Evolutionary conservation across 2,113 vertebrate genomes (phyloP).

Genomic region (Gasterosteus nipponicus): DNA sequence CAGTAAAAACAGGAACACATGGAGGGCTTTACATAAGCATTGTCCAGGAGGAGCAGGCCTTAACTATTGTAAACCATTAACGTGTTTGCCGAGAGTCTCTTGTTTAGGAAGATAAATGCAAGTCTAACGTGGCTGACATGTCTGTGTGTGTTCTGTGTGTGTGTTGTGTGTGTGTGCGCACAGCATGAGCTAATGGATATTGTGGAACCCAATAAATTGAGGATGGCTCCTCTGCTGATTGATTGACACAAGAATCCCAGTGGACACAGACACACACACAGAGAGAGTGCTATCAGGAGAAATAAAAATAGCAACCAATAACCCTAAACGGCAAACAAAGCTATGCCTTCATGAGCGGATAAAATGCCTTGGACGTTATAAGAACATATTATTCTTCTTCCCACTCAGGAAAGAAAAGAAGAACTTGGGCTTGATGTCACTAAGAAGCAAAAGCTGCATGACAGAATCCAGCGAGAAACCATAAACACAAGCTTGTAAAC

Average conservation of each 20-base stretch:
- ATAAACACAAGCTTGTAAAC: too few relatives aligned
- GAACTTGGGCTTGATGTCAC: background rate
- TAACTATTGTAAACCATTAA: constrained; percentile 65
- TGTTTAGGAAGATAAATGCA: constrained; percentile 75
- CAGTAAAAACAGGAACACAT: background rate
- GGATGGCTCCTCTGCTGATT: constrained; percentile 82
- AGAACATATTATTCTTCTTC: constrained; percentile 7
- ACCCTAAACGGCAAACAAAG: constrained; percentile 23
- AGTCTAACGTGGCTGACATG: constrained; percentile 75
- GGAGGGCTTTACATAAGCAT: background rate
- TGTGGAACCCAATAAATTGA: constrained; percentile 77
- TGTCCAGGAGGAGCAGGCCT: constrained; percentile 31
- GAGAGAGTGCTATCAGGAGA: constrained; percentile 14
- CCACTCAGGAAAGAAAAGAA: constrained; percentile 29
- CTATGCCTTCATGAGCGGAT: constrained; percentile 1
- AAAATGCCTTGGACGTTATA: background rate
- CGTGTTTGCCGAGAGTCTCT: too few relatives aligned
- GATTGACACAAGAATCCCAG: constrained; percentile 81
- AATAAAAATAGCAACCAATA: constrained; percentile 37
- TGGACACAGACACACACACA: constrained; percentile 33
- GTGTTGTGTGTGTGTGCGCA: constrained; percentile 4
- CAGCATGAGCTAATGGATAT: constrained; percentile 70
- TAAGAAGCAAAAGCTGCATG: too few relatives aligned
- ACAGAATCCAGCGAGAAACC: too few relatives aligned
- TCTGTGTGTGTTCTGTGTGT: constrained; percentile 36